phyloP scores from a whole-genome alignment of 2,113 vertebrate genomes.

The Toxostoma redivivum region DNA sequence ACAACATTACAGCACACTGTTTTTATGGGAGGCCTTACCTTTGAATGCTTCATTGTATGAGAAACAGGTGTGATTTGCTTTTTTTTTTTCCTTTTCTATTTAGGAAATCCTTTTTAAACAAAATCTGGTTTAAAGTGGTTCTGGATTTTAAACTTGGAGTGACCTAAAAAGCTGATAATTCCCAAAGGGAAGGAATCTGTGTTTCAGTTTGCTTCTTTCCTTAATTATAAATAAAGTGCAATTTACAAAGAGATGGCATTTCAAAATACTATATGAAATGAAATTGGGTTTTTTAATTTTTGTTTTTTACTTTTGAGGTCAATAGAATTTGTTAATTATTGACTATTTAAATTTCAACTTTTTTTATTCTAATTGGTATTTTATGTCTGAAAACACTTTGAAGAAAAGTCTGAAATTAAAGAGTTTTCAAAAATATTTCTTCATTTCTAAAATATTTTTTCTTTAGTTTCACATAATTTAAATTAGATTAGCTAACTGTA shows the following conservation, averaged over 20 bases:
- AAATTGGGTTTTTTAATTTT: no score
- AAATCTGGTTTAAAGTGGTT: not conserved
- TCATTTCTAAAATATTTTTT: not conserved
- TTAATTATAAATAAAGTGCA: not conserved
- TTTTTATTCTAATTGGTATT: not conserved
- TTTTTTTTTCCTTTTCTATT: not conserved
- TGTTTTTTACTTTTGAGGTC: not conserved
- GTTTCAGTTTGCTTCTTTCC: not conserved
- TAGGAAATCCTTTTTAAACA: not conserved
- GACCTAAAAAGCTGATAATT: not conserved
- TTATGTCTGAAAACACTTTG: not conserved
- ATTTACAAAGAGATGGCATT: not conserved
- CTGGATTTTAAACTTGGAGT: not conserved
- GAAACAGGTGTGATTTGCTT: not conserved
- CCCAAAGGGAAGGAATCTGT: not conserved
- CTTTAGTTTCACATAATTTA: not conserved
- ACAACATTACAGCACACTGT: accelerated
- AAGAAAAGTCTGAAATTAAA: not conserved
- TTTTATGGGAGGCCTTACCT: not conserved
- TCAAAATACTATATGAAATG: not conserved
- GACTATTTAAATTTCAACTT: not conserved
- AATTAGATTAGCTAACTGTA: not conserved
- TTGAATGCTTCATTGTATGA: not conserved
- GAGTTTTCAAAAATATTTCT: not conserved
- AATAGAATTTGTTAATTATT: not conserved